Evolutionary conservation across 2,888 invertebrate species (phyloP), one percentile per base, ranked within the genome.

Genomic region (Cyrtodaria siliqua): DNA sequence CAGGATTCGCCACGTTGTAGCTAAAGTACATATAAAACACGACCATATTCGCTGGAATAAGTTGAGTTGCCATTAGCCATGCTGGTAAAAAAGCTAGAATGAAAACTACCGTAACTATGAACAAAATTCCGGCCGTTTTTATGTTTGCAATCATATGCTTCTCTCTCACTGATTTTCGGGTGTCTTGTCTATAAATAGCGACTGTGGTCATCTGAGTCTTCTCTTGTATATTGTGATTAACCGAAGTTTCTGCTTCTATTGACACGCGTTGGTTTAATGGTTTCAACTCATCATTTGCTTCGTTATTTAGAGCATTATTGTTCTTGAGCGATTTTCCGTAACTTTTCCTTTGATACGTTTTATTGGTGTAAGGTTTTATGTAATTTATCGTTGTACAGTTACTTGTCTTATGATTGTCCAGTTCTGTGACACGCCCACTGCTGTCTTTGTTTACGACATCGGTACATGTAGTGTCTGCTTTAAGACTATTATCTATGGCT

Each of bases 1-100:
- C 88, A 8, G 92, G 92, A 77, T 92, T 92, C 27, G 91, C 92
- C 16, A 92, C 91, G 76, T 92, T 92, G 76, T 92, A 91, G 57
- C 87, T 86, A 68, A 90, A 92, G 75, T 92, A 92, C 87, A 92
- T 87, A 76, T 92, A 92, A 81, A 92, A 92, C 18, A 92, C 77
- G 50, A 89, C 81, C 57, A 86, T 79, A 61, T 89, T 83, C 53
- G 84, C 81, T 1, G 74, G 66, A 12, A 91, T 82, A 6, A 90
- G 61, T 47, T 79, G 33, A 14, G 86, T 84, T 1, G 90, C 88
- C 91, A 91, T 92, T n/a, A 92, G 82, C 86, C 89, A 91, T 6
- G 92, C 89, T 0, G 92, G 92, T 29, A 91, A 67, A 77, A 92
- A 92, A 16, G 91, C 90, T 18, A 92, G 74, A 24, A 92, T 88